Base-by-base conservation (phyloP, 2,888 invertebrate species). In the Arenicola marina region DNA sequence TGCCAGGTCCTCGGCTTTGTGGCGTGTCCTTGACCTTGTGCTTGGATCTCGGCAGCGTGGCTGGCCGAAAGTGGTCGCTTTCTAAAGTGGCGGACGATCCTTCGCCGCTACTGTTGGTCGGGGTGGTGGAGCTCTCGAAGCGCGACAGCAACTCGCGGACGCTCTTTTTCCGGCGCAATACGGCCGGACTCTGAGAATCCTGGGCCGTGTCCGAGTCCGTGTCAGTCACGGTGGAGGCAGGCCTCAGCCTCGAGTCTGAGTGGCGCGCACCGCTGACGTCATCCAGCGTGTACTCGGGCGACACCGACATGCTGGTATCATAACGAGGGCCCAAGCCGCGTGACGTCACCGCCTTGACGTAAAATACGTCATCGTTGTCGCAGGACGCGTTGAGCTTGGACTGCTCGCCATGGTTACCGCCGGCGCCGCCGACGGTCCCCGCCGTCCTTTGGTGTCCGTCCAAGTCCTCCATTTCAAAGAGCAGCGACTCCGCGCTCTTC, bases 301-400 rank as follows among this genome's bases (percentile, higher is more conserved):
- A 48, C n/a, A 48, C 26, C n/a, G 48, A 48, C 48, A 48, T 48
- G 26, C 24, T 48, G n/a, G 48, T 48, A 7, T 48, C 48, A n/a
- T n/a, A n/a, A n/a, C n/a, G n/a, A n/a, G n/a, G n/a, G n/a, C n/a
- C n/a, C n/a, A n/a, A n/a, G n/a, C n/a, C n/a, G n/a, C n/a, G n/a
- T n/a, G n/a, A n/a, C 26, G 48, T 48, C 24, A 11, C 7, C 15
- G 7, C 18, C 7, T 48, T 48, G 48, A 7, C 26, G 24, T n/a
- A 48, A 24, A 48, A 48, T 18, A 31, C 33, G 32, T 53, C 53
- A 11, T 31, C 33, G 11, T 28, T 53, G 7, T 53, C 31, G 11
- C 7, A 32, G 15, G 53, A 53, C 15, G 24, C 24, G 53, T 32
- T 53, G 7, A 32, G 33, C 24, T 53, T 53, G n/a, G n/a, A n/a